Percentiles rank a stretch among this genome's conserved stretches.
Conservation (phyloP, 2,113 vertebrate genomes). For the Mellivora capensis region DNA sequence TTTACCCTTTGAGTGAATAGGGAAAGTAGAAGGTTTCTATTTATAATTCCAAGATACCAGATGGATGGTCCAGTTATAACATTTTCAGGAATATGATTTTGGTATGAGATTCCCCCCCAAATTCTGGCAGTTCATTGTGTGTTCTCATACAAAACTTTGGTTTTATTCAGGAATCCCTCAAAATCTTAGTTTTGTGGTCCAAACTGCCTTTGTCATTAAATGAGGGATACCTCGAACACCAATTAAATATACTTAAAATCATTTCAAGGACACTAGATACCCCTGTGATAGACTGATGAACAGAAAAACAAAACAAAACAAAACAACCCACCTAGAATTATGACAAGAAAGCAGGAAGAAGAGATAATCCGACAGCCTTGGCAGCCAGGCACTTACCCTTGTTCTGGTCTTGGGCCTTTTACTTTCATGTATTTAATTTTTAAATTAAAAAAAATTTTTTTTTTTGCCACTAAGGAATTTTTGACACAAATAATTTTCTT, state of each 20-base stretch:
- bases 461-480: neutral
- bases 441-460: too few species aligned
- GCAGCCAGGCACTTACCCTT: neutral
- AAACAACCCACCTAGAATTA: neutral
- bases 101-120: neutral
- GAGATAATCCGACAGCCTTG: neutral
- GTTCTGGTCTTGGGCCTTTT: neutral
- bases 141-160: neutral
- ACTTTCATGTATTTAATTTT: neutral
- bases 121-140: neutral
- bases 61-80: neutral
- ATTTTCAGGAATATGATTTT: neutral
- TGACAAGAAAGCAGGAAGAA: neutral
- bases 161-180: constrained; percentile 27
- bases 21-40: neutral
- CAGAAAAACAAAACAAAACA: neutral
- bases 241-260: neutral
- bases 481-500: neutral
- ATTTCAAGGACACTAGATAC: neutral
- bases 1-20: neutral
- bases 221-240: neutral
- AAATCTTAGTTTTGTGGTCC: neutral
- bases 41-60: neutral
- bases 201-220: neutral
- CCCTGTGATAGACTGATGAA: neutral